Base-by-base conservation (phyloP, 2,888 invertebrate genomes). In the Sesia bembeciformis region DNA sequence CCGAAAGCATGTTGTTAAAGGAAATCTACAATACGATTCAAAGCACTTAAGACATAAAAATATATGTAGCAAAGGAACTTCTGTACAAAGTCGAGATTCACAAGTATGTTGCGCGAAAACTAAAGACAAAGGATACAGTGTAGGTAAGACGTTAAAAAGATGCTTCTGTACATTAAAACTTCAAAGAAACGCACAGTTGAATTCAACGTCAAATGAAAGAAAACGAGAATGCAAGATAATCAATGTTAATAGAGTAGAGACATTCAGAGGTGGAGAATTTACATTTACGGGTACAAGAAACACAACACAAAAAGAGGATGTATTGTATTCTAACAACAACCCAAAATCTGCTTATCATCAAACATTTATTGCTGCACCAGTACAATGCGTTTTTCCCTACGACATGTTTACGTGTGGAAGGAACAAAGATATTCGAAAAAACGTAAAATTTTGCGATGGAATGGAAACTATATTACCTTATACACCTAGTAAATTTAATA, bases 101-200 rank as follows among this genome's bases (percentile, higher is more conserved):
- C 23, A 23, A 23, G 23, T 23, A 23, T 23, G 23, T 23, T 23
- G 23, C 23, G 23, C 23, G 23, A 23, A 23, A 23, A 63, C 63
- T 52, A 56, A 60, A 57, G 59, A 59, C 40, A 71, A 64, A 60
- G 59, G 60, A 39, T 62, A 66, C 3, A 57, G 62, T 50, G 57
- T 62, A 23, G 59, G 57, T 39, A 66, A 68, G 53, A 40, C 58
- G 38, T 61, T 79, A 43, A 73, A 68, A 60, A 67, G 70, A 61
- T 75, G 75, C 59, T 73, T 76, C 56, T 77, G 76, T 60, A 68
- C 70, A 6, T 57, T 67, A 4, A 68, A 69, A 60, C 57, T 70
- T 43, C 68, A 66, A 40, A 68, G 23, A 8, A 5, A 8, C 3
- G 23, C 23, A 23, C 7, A 8, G 23, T 49, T 49, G 49, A n/a